phyloP scores from a whole-genome alignment of 2,888 invertebrate species.

The Drosophila kuntzei region DNA sequence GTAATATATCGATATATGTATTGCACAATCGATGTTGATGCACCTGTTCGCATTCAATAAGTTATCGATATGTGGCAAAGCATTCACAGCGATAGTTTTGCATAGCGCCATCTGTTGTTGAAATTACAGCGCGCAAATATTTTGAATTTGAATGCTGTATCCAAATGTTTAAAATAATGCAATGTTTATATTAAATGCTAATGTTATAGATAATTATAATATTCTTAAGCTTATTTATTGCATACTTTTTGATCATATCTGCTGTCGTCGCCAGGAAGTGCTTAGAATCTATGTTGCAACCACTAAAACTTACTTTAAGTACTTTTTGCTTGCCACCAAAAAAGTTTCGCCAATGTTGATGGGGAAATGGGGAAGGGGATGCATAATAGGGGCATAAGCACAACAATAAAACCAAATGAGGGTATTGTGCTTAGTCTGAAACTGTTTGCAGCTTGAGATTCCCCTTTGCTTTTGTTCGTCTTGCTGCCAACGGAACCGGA shows the following conservation, averaged over 20 bases:
- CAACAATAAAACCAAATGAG: slow-evolving; percentile 11
- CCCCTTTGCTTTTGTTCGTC: neutral
- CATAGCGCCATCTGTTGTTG: neutral
- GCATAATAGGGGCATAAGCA: slow-evolving; percentile 2
- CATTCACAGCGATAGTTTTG: neutral
- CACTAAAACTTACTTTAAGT: slow-evolving; percentile 30
- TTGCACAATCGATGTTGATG: slow-evolving; percentile 10
- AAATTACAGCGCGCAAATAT: neutral
- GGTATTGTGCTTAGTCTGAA: neutral
- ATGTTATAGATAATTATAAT: neutral
- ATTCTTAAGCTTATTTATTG: neutral
- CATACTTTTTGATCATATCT: neutral
- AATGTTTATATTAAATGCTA: neutral
- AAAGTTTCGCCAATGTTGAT: neutral
- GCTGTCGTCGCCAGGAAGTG: neutral
- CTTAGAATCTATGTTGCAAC: neutral
- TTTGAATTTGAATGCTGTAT: slow-evolving; percentile 2
- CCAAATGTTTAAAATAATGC: neutral
- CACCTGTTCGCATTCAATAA: slow-evolving; percentile 6
- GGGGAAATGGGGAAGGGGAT: neutral
- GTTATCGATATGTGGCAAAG: slow-evolving; percentile 7
- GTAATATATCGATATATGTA: slow-evolving; percentile 24
- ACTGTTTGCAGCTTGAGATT: slow-evolving; percentile 3
- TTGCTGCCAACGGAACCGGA: slow-evolving; percentile 1
- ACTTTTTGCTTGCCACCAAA: neutral